Percentiles rank a stretch among this genome's conserved stretches.
These are phyloP conservation scores for Aegotheles bennettii DNA, from an alignment of 2,113 vertebrate species.

Conservation along the genomic window DNA sequence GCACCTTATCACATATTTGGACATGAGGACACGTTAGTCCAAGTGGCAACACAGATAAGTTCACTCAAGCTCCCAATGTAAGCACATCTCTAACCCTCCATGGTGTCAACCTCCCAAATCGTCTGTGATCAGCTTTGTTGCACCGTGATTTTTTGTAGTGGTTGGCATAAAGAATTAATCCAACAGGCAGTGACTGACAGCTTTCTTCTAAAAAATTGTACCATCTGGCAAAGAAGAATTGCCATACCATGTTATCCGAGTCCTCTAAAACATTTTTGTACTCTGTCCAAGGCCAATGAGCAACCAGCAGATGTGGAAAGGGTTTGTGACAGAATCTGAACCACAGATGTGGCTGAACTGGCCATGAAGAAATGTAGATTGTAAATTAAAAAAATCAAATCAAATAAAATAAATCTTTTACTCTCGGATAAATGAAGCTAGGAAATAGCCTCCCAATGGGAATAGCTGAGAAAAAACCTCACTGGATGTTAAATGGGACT, in stretches of 20 bases:
- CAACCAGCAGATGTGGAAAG: not conserved
- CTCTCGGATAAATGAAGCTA: not conserved
- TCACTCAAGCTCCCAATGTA: not conserved
- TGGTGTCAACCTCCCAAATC: not conserved
- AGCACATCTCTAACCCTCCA: not conserved
- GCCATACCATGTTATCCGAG: not conserved
- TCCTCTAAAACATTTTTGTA: not conserved
- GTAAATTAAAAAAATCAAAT: not conserved
- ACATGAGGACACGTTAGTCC: not conserved
- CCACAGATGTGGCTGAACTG: not conserved
- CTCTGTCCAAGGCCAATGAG: not conserved
- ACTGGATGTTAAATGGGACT: not conserved
- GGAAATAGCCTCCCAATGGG: not conserved
- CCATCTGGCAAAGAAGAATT: constrained; percentile 18
- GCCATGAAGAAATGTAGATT: not conserved
- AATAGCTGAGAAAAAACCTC: not conserved
- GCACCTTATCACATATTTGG: too few species aligned
- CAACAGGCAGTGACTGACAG: constrained; percentile 20
- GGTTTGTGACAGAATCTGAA: not conserved
- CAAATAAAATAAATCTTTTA: not conserved
- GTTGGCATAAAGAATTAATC: not conserved
- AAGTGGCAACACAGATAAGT: not conserved
- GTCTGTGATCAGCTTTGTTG: not conserved
- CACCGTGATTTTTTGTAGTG: not conserved
- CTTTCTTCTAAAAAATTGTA: not conserved